These are phyloP conservation scores for Yponomeuta plumbellus DNA, from an alignment of 2,888 invertebrate species.

Conservation along the genomic window DNA sequence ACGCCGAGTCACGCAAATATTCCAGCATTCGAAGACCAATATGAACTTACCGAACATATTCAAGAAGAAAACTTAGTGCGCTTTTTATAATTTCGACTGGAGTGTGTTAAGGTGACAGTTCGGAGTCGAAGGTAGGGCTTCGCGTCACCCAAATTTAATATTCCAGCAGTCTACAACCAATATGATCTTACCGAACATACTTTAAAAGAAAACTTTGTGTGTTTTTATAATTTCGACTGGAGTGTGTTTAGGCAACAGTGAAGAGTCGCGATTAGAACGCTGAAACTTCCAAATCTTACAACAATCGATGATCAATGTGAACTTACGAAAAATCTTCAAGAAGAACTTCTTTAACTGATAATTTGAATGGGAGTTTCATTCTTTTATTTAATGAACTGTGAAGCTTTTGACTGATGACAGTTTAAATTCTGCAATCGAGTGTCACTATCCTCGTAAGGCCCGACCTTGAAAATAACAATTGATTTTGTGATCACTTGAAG, in stretches of 20 bases:
- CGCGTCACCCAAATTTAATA: conserved; percentile 66
- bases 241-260: conserved; percentile 2
- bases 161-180: conserved; percentile 68
- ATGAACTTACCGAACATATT: conserved; percentile 70
- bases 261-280: conserved; percentile 43
- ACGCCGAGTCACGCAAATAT: conserved; percentile 64
- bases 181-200: conserved; percentile 67
- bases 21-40: conserved; percentile 65
- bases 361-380: too few relatives aligned
- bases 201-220: conserved; percentile 66
- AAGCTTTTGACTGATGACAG: too few relatives aligned
- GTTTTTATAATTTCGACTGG: background rate
- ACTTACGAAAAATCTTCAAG: conserved; percentile 67
- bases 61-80: conserved; percentile 63
- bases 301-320: conserved; percentile 65
- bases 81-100: background rate
- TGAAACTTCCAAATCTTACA: conserved; percentile 69
- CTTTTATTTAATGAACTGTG: too few relatives aligned
- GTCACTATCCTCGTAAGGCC: too few relatives aligned
- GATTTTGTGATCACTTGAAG: too few relatives aligned
- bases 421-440: too few relatives aligned
- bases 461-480: too few relatives aligned
- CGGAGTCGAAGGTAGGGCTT: conserved; percentile 43
- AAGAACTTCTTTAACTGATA: conserved; percentile 40
- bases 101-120: background rate